Percentiles rank a stretch among this genome's conserved stretches.
These are phyloP conservation scores for Hermetia illucens DNA, from an alignment of 1,140 invertebrate genomes.

Conservation along the genomic window DNA sequence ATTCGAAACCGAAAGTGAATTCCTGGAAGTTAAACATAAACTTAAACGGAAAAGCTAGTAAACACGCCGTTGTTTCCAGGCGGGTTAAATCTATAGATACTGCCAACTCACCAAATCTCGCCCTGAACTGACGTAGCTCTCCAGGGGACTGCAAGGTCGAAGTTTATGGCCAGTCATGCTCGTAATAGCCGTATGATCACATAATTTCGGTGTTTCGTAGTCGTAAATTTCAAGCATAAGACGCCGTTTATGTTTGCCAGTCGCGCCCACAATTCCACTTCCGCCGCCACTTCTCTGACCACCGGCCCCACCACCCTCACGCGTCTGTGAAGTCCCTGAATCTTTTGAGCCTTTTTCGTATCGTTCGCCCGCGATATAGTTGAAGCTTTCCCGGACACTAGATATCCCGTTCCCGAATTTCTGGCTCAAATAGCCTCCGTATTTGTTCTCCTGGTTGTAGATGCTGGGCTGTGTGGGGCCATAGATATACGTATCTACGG, in stretches of 20 bases:
- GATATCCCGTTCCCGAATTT: conserved; percentile 12
- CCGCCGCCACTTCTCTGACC: not conserved
- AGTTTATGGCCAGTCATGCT: conserved; percentile 45
- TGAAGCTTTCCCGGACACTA: conserved; percentile 23
- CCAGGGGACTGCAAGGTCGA: conserved; percentile 55
- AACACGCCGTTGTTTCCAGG: conserved; percentile 18
- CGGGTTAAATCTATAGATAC: conserved; percentile 16
- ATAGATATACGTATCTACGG: conserved; percentile 30
- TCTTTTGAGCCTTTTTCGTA: conserved; percentile 4
- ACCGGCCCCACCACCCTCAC: conserved; percentile 9
- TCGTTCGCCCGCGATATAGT: conserved; percentile 14
- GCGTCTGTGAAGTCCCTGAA: not conserved
- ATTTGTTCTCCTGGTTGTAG: conserved; percentile 29
- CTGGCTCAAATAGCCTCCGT: conserved; percentile 24
- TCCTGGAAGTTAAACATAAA: not conserved
- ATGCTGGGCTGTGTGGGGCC: conserved; percentile 29
- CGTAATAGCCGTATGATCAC: conserved; percentile 67
- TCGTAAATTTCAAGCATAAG: conserved; percentile 51
- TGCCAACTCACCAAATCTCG: conserved; percentile 36
- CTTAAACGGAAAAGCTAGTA: conserved; percentile 5
- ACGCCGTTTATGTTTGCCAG: conserved; percentile 24
- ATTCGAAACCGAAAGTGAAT: too few species aligned
- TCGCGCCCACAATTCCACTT: conserved; percentile 11
- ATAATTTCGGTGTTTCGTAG: conserved; percentile 55
- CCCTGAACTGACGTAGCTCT: conserved; percentile 63